phyloP scores from a whole-genome alignment of 2,888 invertebrate genomes.

The Rhodophaea formosa region DNA sequence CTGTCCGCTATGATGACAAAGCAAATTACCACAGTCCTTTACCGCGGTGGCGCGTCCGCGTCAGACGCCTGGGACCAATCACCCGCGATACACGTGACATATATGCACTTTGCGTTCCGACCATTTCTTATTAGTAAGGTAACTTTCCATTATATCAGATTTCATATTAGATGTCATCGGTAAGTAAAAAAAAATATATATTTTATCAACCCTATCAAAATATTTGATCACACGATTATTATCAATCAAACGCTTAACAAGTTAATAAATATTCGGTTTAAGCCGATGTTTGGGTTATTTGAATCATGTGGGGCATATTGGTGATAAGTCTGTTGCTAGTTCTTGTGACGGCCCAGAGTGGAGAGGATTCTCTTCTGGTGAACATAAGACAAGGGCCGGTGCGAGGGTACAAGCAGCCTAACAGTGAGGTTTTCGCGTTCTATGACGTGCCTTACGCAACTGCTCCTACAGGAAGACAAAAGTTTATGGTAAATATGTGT shows the following conservation, averaged over 20 bases:
- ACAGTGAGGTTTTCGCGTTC: conserved; percentile 40
- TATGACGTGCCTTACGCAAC: conserved; percentile 56
- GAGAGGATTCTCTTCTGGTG: conserved; percentile 31
- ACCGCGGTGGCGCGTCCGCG: no score
- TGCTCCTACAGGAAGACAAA: conserved; percentile 46
- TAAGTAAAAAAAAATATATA: no score
- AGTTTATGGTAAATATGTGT: conserved; percentile 41
- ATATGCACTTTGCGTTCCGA: no score
- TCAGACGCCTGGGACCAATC: no score
- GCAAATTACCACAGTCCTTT: no score
- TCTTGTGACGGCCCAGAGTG: background rate
- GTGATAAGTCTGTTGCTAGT: background rate
- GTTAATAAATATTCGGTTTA: background rate
- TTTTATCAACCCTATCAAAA: no score
- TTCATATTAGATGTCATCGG: no score
- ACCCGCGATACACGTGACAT: no score
- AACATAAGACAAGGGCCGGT: conserved; percentile 43
- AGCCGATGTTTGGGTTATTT: background rate
- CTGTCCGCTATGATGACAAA: no score
- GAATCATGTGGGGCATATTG: background rate
- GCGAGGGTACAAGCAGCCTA: conserved; percentile 39
- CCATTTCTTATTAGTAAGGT: no score
- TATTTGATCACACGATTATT: background rate
- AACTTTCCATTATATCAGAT: no score
- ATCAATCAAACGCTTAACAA: background rate